These are phyloP conservation scores for Sciurus carolinensis DNA, from an alignment of 2,797 vertebrate genomes.

Conservation along the genomic window DNA sequence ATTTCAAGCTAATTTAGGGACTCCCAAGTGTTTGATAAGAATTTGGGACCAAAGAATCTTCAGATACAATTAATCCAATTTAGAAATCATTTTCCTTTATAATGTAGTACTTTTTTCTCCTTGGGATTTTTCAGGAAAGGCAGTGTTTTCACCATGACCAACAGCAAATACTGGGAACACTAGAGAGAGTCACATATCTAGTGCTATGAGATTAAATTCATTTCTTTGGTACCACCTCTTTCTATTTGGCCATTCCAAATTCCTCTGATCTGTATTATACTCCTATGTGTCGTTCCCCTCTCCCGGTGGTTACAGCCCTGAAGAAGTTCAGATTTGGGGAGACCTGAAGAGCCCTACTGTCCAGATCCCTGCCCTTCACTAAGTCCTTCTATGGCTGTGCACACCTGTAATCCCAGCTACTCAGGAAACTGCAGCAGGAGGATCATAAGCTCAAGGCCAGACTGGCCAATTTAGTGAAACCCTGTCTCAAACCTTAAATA, in stretches of 20 bases:
- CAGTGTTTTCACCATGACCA: not conserved
- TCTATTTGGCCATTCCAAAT: not conserved
- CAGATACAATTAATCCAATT: not conserved
- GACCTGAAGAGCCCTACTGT: not conserved
- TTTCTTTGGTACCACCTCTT: not conserved
- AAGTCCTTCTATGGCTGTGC: not conserved
- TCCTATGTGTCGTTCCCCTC: not conserved
- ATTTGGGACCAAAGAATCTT: not conserved
- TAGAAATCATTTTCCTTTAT: slow-evolving; percentile 3
- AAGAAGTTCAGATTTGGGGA: not conserved
- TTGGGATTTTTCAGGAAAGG: not conserved
- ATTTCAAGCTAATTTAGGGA: not conserved
- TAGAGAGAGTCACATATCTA: not conserved
- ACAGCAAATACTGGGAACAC: not conserved
- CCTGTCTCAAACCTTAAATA: no score
- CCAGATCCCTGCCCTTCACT: not conserved
- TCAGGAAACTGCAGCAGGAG: no score
- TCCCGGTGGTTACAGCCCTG: not conserved
- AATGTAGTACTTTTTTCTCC: not conserved
- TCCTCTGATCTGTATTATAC: not conserved
- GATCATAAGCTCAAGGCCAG: no score
- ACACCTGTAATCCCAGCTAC: no score
- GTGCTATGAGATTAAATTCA: not conserved
- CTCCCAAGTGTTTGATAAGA: not conserved
- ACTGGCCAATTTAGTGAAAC: no score